phyloP scores from a whole-genome alignment of 2,888 invertebrate species.

The Mimumesa dahlbomi region DNA sequence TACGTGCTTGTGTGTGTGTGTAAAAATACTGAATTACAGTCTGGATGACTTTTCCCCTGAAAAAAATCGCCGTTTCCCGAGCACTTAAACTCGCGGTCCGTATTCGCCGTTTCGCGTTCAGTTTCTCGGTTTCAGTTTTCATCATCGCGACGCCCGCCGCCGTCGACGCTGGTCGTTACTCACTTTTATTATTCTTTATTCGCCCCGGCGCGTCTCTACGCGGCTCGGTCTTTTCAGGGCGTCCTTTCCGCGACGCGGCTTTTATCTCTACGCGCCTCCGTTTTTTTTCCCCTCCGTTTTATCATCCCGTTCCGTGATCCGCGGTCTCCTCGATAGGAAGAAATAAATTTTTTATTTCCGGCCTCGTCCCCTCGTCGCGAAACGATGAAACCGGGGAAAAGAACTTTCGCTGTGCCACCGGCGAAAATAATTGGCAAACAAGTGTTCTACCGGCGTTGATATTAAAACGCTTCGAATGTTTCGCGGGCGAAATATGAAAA shows the following conservation, averaged over 20 bases:
- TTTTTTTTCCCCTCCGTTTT: background rate
- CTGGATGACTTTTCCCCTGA: too few relatives aligned
- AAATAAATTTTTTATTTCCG: background rate
- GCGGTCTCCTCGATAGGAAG: background rate
- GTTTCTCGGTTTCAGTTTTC: slow-evolving; percentile 26
- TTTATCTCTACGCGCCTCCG: slow-evolving; percentile 24
- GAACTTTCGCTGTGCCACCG: too few relatives aligned
- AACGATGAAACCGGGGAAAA: too few relatives aligned
- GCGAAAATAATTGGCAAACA: too few relatives aligned
- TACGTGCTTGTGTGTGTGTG: too few relatives aligned
- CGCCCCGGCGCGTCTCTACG: slow-evolving; percentile 30
- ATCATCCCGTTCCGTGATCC: background rate
- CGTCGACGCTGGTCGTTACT: slow-evolving; percentile 21
- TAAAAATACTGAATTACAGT: too few relatives aligned
- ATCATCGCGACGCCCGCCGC: slow-evolving; percentile 25
- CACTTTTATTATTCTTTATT: slow-evolving; percentile 46
- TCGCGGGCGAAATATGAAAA: too few relatives aligned
- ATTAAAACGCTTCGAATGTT: too few relatives aligned
- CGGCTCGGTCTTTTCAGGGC: slow-evolving; percentile 33
- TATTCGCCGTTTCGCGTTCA: slow-evolving; percentile 2
- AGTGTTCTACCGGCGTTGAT: too few relatives aligned
- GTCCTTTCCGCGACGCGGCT: slow-evolving; percentile 35
- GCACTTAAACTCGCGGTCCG: slow-evolving; percentile 14
- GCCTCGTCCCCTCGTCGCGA: too few relatives aligned
- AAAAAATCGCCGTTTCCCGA: background rate